Evolutionary conservation across 1,140 invertebrate genomes (phyloP).

Genomic region (Sarcophaga bullata): DNA sequence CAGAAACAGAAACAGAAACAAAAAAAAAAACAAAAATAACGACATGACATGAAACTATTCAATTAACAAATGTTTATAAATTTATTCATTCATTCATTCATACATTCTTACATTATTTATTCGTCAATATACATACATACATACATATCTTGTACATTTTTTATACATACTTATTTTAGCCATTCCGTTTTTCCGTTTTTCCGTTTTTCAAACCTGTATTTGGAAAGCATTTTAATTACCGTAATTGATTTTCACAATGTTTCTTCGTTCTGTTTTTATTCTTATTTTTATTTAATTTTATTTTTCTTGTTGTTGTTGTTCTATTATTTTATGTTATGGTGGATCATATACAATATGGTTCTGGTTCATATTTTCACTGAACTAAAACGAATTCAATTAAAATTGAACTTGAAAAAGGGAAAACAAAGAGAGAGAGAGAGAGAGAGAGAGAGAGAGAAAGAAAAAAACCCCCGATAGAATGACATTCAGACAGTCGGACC

Average conservation of each 20-base stretch:
- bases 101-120: no score
- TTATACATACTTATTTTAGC: no score
- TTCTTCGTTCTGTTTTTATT: not conserved
- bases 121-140: not conserved
- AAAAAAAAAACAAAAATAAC: not conserved
- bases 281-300: not conserved
- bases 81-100: not conserved
- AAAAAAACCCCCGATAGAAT: no score
- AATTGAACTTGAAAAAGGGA: not conserved
- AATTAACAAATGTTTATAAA: slow-evolving; percentile 30
- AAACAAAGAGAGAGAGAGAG: no score
- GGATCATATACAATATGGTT: not conserved
- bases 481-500: not conserved
- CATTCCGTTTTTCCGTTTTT: not conserved
- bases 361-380: not conserved
- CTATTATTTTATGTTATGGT: not conserved
- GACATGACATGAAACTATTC: slow-evolving; percentile 23
- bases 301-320: not conserved
- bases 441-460: no score
- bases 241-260: slow-evolving; percentile 33
- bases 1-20: not conserved
- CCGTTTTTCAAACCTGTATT: not conserved
- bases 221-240: slow-evolving; percentile 21
- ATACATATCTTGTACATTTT: not conserved
- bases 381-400: not conserved